Conservation (phyloP, 2,888 invertebrate genomes). For the Agelastica alni region DNA sequence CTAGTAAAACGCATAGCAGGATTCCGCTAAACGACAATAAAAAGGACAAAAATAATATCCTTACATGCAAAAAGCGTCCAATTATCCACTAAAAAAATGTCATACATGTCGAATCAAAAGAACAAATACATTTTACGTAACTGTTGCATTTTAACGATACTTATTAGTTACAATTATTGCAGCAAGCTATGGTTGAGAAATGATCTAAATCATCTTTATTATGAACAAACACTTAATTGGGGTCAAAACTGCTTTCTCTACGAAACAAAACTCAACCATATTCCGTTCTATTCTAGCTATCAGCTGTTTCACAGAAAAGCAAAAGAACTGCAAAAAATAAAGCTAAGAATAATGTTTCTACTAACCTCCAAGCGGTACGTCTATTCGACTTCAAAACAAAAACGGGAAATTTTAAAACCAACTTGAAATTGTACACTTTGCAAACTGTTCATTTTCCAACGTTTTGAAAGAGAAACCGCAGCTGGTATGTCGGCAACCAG, state of each 20-base stretch:
- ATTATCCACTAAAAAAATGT: too few relatives aligned
- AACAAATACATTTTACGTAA: too few relatives aligned
- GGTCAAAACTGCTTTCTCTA: constrained; percentile 10
- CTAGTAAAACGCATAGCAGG: constrained; percentile 8
- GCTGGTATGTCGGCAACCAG: constrained; percentile 25
- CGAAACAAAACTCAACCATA: background rate
- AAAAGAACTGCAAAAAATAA: constrained; percentile 16
- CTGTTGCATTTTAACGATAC: too few relatives aligned
- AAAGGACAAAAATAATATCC: constrained; percentile 20
- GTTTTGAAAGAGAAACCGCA: constrained; percentile 25
- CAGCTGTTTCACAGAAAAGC: constrained; percentile 8
- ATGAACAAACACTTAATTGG: background rate
- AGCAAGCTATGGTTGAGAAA: too few relatives aligned
- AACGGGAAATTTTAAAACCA: constrained; percentile 40
- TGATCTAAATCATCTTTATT: background rate
- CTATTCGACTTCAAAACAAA: constrained; percentile 46
- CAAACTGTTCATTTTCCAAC: constrained; percentile 45
- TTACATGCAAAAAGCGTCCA: too few relatives aligned
- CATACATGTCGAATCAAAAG: too few relatives aligned
- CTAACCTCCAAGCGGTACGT: constrained; percentile 9
- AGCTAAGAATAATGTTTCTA: constrained; percentile 4
- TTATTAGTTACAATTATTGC: too few relatives aligned
- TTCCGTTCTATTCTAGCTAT: background rate
- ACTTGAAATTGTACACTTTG: constrained; percentile 38
- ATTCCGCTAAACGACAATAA: constrained; percentile 13